phyloP scores from a whole-genome alignment of 2,888 invertebrate species.

The Sclerodermus sp. region DNA sequence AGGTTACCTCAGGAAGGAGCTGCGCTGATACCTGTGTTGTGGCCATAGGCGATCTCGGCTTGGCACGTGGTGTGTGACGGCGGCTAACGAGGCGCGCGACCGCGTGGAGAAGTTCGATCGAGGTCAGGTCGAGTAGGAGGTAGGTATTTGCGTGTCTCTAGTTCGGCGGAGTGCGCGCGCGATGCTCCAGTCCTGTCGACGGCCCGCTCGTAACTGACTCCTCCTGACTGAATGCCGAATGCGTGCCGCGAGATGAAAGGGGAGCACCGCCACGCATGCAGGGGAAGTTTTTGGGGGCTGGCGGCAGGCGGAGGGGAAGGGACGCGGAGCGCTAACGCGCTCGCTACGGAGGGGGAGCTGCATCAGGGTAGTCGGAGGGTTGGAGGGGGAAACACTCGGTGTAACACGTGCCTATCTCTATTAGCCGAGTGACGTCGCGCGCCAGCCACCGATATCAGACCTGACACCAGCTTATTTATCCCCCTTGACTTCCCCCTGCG shows the following conservation, averaged over 20 bases:
- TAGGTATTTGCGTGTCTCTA: no score
- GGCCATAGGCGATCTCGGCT: no score
- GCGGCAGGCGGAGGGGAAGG: slow-evolving; percentile 52
- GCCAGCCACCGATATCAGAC: slow-evolving; percentile 39
- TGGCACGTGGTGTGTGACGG: no score
- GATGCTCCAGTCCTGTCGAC: slow-evolving; percentile 48
- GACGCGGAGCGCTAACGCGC: no score
- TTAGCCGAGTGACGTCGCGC: slow-evolving; percentile 51
- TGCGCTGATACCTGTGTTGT: no score
- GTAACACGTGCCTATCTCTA: slow-evolving; percentile 56
- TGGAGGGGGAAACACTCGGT: slow-evolving; percentile 19
- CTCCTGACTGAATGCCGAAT: slow-evolving; percentile 53
- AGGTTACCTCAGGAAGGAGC: no score
- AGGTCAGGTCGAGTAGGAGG: slow-evolving; percentile 2
- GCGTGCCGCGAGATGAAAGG: slow-evolving; percentile 53
- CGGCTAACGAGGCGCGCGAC: no score
- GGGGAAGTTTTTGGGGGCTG: slow-evolving; percentile 52
- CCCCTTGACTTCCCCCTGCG: slow-evolving; percentile 8
- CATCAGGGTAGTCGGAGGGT: slow-evolving; percentile 14
- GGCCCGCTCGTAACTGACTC: slow-evolving; percentile 56
- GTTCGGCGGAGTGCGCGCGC: no score
- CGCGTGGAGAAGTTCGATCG: no score
- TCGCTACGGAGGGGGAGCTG: no score
- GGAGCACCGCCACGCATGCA: slow-evolving; percentile 53
- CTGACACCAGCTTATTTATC: slow-evolving; percentile 46